A percentile compares a stretch with the other conserved stretches of the same genome.
phyloP scores from a whole-genome alignment of 2,888 invertebrate species.

The Gibbula magus region DNA sequence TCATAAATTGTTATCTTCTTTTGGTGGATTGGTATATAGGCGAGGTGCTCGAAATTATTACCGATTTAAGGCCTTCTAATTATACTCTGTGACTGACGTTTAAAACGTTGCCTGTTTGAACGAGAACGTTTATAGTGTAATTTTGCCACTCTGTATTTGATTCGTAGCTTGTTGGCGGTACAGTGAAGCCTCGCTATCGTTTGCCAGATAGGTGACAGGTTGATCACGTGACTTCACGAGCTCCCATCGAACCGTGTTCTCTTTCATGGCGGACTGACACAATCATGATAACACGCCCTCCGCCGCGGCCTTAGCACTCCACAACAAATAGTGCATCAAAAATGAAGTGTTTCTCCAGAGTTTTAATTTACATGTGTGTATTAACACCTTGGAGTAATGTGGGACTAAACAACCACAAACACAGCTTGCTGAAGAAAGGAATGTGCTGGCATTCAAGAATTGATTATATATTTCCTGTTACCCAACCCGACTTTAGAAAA shows the following conservation, averaged over 20 bases:
- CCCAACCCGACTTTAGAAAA: no score
- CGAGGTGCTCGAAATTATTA: no score
- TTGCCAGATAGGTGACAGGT: background rate
- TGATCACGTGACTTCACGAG: background rate
- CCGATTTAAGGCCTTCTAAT: no score
- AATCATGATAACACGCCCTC: slow-evolving; percentile 16
- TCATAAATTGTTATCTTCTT: no score
- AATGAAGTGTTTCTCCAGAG: background rate
- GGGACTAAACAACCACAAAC: background rate
- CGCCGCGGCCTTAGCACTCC: background rate
- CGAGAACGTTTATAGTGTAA: background rate
- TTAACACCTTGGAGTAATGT: background rate
- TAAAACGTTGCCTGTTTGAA: background rate
- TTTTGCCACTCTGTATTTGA: background rate
- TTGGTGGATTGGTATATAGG: no score
- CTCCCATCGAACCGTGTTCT: background rate
- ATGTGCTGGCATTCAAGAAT: no score
- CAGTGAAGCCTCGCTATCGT: background rate
- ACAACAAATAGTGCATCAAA: slow-evolving; percentile 7
- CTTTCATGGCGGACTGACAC: slow-evolving; percentile 1
- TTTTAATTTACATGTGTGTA: background rate
- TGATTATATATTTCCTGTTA: no score
- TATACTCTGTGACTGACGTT: background rate
- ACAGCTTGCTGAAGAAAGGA: background rate
- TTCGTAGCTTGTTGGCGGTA: background rate